Evolutionary conservation across 2,113 vertebrate species (phyloP).

Genomic region (Catharus minimus): DNA sequence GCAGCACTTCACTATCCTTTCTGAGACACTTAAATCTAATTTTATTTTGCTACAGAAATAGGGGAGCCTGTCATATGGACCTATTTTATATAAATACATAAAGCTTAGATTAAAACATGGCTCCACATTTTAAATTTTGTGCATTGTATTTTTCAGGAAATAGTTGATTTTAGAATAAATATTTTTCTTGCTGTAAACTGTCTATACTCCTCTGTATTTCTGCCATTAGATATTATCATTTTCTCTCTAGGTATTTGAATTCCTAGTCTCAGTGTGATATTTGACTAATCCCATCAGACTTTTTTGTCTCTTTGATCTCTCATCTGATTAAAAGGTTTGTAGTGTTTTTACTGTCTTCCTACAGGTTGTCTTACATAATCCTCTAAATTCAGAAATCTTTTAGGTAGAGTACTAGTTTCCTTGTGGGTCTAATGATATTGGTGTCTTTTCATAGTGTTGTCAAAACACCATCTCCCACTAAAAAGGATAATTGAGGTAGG

Average conservation of each 20-base stretch:
- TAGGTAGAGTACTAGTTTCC: not conserved
- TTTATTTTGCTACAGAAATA: not conserved
- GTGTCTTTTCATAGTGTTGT: not conserved
- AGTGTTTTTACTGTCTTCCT: not conserved
- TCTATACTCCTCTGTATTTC: not conserved
- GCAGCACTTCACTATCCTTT: not conserved
- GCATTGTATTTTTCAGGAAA: not conserved
- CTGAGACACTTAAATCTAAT: not conserved
- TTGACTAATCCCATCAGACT: slow-evolving; percentile 2
- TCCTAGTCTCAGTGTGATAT: not conserved
- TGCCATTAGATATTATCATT: not conserved
- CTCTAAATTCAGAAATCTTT: not conserved
- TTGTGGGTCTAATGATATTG: not conserved
- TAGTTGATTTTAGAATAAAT: not conserved
- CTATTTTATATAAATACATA: not conserved
- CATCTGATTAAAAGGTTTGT: not conserved
- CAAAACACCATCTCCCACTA: not conserved
- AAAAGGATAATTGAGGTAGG: not conserved
- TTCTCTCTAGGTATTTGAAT: not conserved
- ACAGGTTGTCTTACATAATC: not conserved
- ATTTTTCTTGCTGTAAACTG: not conserved
- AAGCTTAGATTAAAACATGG: not conserved
- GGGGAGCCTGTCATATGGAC: not conserved
- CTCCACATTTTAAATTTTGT: not conserved
- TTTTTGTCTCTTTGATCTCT: slow-evolving; percentile 1